A percentile compares a stretch with the other conserved stretches of the same genome.
These are phyloP conservation scores for Typhlichthys eigenmanni DNA, from an alignment of 2,797 vertebrate genomes.

Conservation along the genomic window DNA sequence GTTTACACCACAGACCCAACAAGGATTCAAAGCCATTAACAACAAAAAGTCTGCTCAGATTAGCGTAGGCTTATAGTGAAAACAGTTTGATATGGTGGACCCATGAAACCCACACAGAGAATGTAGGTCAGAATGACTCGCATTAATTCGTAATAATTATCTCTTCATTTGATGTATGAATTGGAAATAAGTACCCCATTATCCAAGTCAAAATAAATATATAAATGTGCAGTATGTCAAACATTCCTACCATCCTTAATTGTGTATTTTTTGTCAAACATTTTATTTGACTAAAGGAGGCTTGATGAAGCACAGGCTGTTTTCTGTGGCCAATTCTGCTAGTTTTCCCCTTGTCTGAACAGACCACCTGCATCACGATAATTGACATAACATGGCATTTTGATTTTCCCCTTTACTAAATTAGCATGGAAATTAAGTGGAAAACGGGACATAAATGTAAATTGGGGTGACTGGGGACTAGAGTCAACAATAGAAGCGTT, in stretches of 20 bases:
- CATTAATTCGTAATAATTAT: slow-evolving; percentile 45
- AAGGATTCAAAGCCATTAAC: slow-evolving; percentile 63
- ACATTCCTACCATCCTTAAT: slow-evolving; percentile 24
- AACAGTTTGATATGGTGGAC: slow-evolving; percentile 43
- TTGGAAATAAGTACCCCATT: slow-evolving; percentile 15
- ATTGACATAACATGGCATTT: slow-evolving; percentile 72
- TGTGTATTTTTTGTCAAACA: slow-evolving; percentile 21
- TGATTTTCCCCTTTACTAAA: slow-evolving; percentile 56
- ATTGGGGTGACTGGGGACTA: slow-evolving; percentile 63
- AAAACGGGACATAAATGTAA: slow-evolving; percentile 77
- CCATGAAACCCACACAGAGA: slow-evolving; percentile 46
- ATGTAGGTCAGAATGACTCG: slow-evolving; percentile 37
- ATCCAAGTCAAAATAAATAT: slow-evolving; percentile 30
- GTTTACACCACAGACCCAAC: slow-evolving; percentile 72
- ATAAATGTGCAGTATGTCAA: slow-evolving; percentile 45
- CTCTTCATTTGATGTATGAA: slow-evolving; percentile 24
- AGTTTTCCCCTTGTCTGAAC: slow-evolving; percentile 53
- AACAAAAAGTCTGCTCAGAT: slow-evolving; percentile 63
- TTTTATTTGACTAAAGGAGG: slow-evolving; percentile 58
- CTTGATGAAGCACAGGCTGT: slow-evolving; percentile 44
- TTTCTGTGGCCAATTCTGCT: slow-evolving; percentile 32
- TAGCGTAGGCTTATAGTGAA: slow-evolving; percentile 59
- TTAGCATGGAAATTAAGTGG: slow-evolving; percentile 76
- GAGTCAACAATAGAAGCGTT: slow-evolving; percentile 69
- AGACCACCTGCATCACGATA: slow-evolving; percentile 75